Evolutionary conservation across 2,888 invertebrate genomes (phyloP).

Genomic region (Osmoderma eremita): DNA sequence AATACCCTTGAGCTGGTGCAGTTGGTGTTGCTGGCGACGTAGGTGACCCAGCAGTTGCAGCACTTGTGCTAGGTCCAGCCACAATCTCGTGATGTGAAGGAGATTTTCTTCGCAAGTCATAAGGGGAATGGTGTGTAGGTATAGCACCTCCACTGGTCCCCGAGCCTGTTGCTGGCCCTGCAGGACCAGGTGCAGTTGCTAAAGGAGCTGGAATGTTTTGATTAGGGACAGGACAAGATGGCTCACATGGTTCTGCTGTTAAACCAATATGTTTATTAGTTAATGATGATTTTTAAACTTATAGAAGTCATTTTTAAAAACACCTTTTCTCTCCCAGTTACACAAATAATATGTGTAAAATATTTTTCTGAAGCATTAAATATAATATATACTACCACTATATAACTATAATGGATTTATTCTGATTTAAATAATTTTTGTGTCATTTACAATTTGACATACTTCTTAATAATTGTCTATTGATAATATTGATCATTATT

Average conservation of each 20-base stretch:
- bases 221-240: constrained; percentile 73
- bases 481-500: no score
- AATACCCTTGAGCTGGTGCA: constrained; percentile 64
- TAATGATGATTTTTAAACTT: background rate
- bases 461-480: no score
- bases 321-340: no score
- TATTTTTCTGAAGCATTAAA: no score
- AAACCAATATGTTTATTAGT: constrained; percentile 22
- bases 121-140: constrained; percentile 84
- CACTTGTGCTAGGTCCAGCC: constrained; percentile 74
- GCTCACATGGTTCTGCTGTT: constrained; percentile 81
- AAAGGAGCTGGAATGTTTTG: constrained; percentile 69
- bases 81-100: constrained; percentile 72
- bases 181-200: constrained; percentile 58
- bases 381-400: no score
- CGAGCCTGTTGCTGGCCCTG: constrained; percentile 63
- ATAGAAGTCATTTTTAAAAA: no score
- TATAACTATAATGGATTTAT: no score
- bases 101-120: constrained; percentile 88
- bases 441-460: no score
- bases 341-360: no score
- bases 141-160: constrained; percentile 68
- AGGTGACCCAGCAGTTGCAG: constrained; percentile 64
- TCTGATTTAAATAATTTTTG: no score
- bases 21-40: constrained; percentile 66